Base-by-base conservation (phyloP, 2,797 vertebrate genomes). In the Columba guinea region DNA sequence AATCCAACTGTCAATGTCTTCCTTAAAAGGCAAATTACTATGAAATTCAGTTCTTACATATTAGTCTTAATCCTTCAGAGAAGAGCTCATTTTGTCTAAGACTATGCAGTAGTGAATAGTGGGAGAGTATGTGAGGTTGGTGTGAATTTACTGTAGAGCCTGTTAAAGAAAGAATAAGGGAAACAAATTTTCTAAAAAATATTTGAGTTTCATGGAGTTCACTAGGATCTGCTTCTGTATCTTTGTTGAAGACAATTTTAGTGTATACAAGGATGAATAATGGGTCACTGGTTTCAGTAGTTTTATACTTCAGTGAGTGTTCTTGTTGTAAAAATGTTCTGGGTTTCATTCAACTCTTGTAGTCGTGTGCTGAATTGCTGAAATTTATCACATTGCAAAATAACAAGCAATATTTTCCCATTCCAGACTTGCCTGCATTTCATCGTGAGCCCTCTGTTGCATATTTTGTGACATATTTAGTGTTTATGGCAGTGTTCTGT, bases 401-500 rank as follows among this genome's bases (percentile, higher is more conserved):
- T 71, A 87, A 84, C 3, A 2, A 82, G 77, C 2, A 5, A 10
- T 83, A 60, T 65, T 95, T 87, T 92, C 62, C 71, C 48, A 35
- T 92, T 86, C 26, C 39, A 63, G 55, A 34, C 48, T 69, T 87
- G 49, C 18, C 48, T 71, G 70, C 3, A 1, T 70, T 92, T 90
- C 51, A 13, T 14, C 76, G 24, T 24, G 35, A 91, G 41, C 44
- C 55, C 52, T 79, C 55, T 73, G 37, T 85, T 70, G 63, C 24
- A 19, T 90, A 58, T 77, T 95, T 95, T 60, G 41, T 94, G 86
- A 46, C 56, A 16, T 67, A 76, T 84, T 92, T 95, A 73, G 77
- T 90, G 83, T 68, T 94, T 92, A 77, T 90, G 90, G 85, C 63
- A 70, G 32, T 30, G 34, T 9, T 83, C 0, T 39, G 18, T 34